Evolutionary conservation across 2,113 vertebrate species (phyloP).

Genomic region (Solea senegalensis): DNA sequence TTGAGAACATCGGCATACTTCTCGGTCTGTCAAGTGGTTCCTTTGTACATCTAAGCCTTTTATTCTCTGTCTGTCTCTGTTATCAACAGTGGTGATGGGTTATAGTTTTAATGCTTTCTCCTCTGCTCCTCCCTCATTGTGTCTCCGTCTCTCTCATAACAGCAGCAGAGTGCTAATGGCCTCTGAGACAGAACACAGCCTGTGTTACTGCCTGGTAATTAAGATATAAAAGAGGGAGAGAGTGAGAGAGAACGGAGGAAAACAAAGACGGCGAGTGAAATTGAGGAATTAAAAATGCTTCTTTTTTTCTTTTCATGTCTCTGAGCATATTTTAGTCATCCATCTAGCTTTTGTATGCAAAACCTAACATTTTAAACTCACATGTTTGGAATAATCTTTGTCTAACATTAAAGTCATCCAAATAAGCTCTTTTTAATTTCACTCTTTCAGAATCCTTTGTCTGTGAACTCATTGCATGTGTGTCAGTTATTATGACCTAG

Average conservation of each 20-base stretch:
- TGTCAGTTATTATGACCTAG: too few species aligned
- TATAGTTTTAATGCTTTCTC: slow-evolving; percentile 14
- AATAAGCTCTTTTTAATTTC: too few species aligned
- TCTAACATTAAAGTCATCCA: too few species aligned
- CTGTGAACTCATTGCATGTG: too few species aligned
- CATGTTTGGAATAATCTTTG: too few species aligned
- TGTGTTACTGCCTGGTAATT: slow-evolving; percentile 23
- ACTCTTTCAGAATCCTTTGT: too few species aligned
- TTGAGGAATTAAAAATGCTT: slow-evolving; percentile 14
- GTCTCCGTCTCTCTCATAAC: slow-evolving; percentile 33
- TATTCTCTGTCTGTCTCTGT: background rate
- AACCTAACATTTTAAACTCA: background rate
- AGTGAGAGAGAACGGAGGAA: slow-evolving; percentile 5
- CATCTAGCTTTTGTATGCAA: background rate
- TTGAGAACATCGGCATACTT: background rate
- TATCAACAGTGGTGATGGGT: background rate
- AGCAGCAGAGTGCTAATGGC: slow-evolving; percentile 52
- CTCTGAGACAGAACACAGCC: slow-evolving; percentile 36
- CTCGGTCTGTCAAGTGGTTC: slow-evolving; percentile 5
- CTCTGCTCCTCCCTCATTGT: slow-evolving; percentile 28
- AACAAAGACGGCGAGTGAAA: background rate
- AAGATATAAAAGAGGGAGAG: slow-evolving; percentile 17
- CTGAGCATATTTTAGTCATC: too few species aligned
- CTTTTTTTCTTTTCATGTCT: background rate
- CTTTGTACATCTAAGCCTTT: background rate